Evolutionary conservation across 1,140 invertebrate genomes (phyloP).

Genomic region (Cotesia typhae): DNA sequence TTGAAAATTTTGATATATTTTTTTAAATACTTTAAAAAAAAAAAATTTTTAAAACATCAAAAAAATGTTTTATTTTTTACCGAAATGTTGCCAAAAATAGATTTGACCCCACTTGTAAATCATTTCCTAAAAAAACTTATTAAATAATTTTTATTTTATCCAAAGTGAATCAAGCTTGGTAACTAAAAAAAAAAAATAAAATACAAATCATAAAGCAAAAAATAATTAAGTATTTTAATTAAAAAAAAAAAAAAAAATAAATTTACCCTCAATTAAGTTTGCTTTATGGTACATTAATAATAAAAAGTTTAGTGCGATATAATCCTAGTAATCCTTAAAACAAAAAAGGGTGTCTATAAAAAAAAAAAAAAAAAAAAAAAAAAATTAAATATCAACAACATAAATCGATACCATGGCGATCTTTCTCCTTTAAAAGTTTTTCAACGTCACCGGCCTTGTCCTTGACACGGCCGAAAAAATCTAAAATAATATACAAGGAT

Average conservation of each 20-base stretch:
- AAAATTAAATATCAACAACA: constrained; percentile 25
- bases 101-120: too few species aligned
- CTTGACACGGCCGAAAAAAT: constrained; percentile 92
- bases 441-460: constrained; percentile 92
- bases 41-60: not conserved
- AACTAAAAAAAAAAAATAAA: not conserved
- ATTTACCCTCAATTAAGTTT: too few species aligned
- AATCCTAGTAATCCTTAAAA: not conserved
- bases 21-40: not conserved
- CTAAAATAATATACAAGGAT: constrained; percentile 64
- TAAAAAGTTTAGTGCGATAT: too few species aligned
- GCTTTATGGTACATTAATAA: too few species aligned
- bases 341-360: constrained; percentile 7
- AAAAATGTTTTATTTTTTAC: too few species aligned
- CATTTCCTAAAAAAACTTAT: too few species aligned
- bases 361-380: constrained; percentile 39
- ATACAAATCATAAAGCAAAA: too few species aligned
- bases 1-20: too few species aligned
- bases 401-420: constrained; percentile 79
- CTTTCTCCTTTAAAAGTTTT: constrained; percentile 88
- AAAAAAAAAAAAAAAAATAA: too few species aligned
- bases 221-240: too few species aligned
- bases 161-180: not conserved
- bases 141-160: too few species aligned
- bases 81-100: too few species aligned